Base-by-base conservation (phyloP, 2,888 invertebrate genomes). In the Drosophila melanocephala region DNA sequence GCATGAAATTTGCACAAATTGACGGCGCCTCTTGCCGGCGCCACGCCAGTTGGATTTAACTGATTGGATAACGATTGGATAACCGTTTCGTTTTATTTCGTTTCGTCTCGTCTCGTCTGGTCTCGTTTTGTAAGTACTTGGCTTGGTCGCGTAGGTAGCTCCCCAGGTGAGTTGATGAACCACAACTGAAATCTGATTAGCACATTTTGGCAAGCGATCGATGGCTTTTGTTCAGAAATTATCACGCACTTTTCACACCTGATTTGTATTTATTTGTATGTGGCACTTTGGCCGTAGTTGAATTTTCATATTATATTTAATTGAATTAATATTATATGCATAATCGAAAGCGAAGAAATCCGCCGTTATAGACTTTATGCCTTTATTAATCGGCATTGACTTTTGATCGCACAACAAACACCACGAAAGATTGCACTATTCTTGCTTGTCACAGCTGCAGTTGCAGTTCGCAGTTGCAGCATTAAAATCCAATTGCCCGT, bases 231-330 rank as follows among this genome's bases (percentile, higher is more conserved):
- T 86, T 81, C 71, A 76, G 73, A 84, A 91, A 89, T 91, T 89
- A 91, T 87, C 89, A 90, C 90, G 81, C 92, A 93, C 91, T 92
- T 87, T 87, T 91, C 91, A 91, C 92, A 92, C 91, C 91, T 91
- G 78, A 35, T 35, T 35, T 35, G 35, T 5, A 74, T 81, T 90
- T 75, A 89, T 75, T 44, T 69, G 63, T 64, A 64, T 70, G 66
- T 67, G 57, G 64, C 61, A 50, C 28, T 69, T 68, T 53, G 32
- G 10, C 44, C 16, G 32, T 82, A 26, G 51, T 39, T 50, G 22
- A 56, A 60, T 50, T 50, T 55, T 22, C 55, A 39, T 68, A 47
- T 28, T n/a, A 26, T 5, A 68, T 56, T 56, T 39, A 16, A 33
- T 32, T 22, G n/a, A 51, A 57, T 56, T 66, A 33, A n/a, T 44